A percentile compares a stretch with the other conserved stretches of the same genome.
phyloP scores from a whole-genome alignment of 2,888 invertebrate species.

The Coronaproctus castanopsis region DNA sequence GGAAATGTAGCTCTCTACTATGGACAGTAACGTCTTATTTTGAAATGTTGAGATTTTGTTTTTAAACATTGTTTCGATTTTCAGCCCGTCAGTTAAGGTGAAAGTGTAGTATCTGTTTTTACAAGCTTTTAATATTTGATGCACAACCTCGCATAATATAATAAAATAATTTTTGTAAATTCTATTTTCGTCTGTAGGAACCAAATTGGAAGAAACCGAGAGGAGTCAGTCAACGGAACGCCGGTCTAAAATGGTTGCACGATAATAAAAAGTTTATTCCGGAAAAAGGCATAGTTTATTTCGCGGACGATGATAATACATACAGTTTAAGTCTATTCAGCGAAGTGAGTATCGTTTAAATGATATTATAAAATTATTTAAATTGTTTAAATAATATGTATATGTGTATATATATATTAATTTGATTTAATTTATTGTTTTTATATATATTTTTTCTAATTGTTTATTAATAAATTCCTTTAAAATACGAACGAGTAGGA shows the following conservation, averaged over 20 bases:
- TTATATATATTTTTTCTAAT: background rate
- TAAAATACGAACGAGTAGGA: too few relatives aligned
- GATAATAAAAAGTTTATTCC: constrained; percentile 35
- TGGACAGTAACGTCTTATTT: too few relatives aligned
- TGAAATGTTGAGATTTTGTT: too few relatives aligned
- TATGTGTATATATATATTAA: too few relatives aligned
- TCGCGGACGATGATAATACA: constrained; percentile 94
- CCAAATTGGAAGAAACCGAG: constrained; percentile 60
- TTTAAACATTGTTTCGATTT: too few relatives aligned
- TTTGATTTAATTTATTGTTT: background rate
- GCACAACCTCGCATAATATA: too few relatives aligned
- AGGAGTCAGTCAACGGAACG: constrained; percentile 78
- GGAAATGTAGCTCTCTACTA: too few relatives aligned
- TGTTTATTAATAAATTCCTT: background rate
- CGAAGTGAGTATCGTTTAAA: constrained; percentile 45
- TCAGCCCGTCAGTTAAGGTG: too few relatives aligned
- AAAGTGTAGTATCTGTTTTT: too few relatives aligned
- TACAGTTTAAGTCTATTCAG: constrained; percentile 74
- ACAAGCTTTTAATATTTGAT: too few relatives aligned
- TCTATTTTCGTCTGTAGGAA: too few relatives aligned
- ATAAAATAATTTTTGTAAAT: too few relatives aligned
- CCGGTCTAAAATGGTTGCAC: constrained; percentile 62
- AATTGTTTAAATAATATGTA: background rate
- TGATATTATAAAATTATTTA: background rate
- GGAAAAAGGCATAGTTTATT: constrained; percentile 60